These are phyloP conservation scores for Pipra filicauda DNA, from an alignment of 2,113 vertebrate genomes.

Conservation along the genomic window DNA sequence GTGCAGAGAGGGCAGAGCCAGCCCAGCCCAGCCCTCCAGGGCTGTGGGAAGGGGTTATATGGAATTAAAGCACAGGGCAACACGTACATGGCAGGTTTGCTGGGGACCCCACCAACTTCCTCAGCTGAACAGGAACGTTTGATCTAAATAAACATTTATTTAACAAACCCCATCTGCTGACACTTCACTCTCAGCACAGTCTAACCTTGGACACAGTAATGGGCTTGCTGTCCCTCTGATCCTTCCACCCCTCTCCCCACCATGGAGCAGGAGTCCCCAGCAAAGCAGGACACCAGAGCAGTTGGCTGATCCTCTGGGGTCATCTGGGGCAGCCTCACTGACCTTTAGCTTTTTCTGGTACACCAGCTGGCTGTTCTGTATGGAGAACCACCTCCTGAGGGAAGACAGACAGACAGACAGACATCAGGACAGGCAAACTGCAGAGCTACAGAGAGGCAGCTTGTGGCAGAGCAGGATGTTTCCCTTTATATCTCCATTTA, in stretches of 20 bases:
- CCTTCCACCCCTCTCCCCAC: background rate
- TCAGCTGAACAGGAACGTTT: background rate
- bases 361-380: conserved; percentile 98
- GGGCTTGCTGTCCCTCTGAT: background rate
- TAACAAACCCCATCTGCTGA: background rate
- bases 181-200: background rate
- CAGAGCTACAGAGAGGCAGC: background rate
- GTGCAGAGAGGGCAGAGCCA: background rate
- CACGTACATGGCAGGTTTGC: background rate
- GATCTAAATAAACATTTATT: background rate
- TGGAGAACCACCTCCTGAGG: conserved; percentile 96
- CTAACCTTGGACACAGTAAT: background rate
- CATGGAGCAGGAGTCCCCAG: background rate
- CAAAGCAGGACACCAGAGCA: background rate
- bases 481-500: background rate
- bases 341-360: conserved; percentile 99
- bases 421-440: background rate
- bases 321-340: background rate
- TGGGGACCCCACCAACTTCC: background rate
- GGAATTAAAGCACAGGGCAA: background rate
- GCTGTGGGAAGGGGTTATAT: background rate
- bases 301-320: background rate
- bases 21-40: background rate
- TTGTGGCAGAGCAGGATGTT: background rate
- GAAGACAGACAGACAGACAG: background rate